phyloP scores from a whole-genome alignment of 2,888 invertebrate genomes.

The Caenorhabditis angaria region DNA sequence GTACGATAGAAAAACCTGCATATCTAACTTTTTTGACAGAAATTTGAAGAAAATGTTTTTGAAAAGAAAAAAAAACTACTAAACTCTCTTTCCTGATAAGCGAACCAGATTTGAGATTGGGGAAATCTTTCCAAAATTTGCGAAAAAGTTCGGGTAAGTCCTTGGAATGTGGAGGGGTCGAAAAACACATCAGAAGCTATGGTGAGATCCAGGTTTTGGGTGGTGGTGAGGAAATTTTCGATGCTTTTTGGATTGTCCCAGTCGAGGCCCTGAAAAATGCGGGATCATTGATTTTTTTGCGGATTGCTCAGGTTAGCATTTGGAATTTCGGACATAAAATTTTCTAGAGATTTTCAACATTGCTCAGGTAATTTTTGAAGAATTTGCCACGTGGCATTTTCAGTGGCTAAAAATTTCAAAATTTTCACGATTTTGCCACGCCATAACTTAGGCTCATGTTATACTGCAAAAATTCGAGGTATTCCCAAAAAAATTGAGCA shows the following conservation, averaged over 20 bases:
- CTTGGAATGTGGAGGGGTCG: slow-evolving; percentile 58
- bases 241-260: slow-evolving; percentile 31
- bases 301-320: too few species aligned
- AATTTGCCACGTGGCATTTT: too few species aligned
- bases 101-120: slow-evolving; percentile 46
- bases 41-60: not conserved
- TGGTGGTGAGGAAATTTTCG: slow-evolving; percentile 10
- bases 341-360: too few species aligned
- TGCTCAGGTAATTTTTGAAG: too few species aligned
- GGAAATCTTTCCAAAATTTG: slow-evolving; percentile 51
- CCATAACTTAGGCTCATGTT: too few species aligned
- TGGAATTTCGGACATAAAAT: not conserved
- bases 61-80: slow-evolving; percentile 7
- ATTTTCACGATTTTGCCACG: too few species aligned
- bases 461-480: too few species aligned
- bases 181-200: slow-evolving; percentile 69
- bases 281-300: too few species aligned
- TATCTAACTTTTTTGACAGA: too few species aligned
- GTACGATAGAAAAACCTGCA: too few species aligned
- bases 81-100: slow-evolving; percentile 67
- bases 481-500: too few species aligned
- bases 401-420: too few species aligned
- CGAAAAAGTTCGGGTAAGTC: slow-evolving; percentile 51
- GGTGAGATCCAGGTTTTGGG: slow-evolving; percentile 48
- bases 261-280: slow-evolving; percentile 45